phyloP scores from a whole-genome alignment of 2,888 invertebrate genomes.

The Mechanitis mazaeus region DNA sequence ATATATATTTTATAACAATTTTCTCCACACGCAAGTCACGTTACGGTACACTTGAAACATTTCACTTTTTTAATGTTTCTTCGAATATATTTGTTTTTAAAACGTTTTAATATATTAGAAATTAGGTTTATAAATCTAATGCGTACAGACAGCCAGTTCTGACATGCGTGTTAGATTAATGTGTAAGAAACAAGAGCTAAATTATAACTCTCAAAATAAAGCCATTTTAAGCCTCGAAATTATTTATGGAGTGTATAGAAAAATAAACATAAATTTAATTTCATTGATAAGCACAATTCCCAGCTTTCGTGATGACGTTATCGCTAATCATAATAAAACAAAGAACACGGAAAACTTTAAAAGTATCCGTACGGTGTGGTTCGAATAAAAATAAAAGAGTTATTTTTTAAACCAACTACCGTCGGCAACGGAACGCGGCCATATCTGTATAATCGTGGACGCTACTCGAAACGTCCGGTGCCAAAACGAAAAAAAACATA shows the following conservation, averaged over 20 bases:
- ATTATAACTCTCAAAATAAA: too few species aligned
- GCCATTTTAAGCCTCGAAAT: background rate
- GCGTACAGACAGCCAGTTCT: too few species aligned
- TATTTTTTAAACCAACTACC: conserved; percentile 66
- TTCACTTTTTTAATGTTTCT: too few species aligned
- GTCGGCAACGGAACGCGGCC: conserved; percentile 63
- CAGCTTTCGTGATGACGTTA: conserved; percentile 44
- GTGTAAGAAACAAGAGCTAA: too few species aligned
- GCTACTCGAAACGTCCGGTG: conserved; percentile 71
- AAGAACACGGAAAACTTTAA: conserved; percentile 41
- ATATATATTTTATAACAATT: conserved; percentile 20
- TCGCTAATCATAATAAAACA: conserved; percentile 54
- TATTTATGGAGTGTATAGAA: conserved; percentile 9
- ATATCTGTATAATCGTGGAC: conserved; percentile 70
- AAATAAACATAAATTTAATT: conserved; percentile 14
- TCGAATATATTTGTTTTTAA: too few species aligned
- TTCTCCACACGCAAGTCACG: conserved; percentile 3
- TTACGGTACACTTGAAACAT: too few species aligned
- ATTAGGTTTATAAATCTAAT: too few species aligned
- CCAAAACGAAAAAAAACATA: conserved; percentile 51
- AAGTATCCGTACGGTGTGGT: conserved; percentile 55
- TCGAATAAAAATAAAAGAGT: conserved; percentile 49
- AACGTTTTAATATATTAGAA: too few species aligned
- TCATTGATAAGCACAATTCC: conserved; percentile 24
- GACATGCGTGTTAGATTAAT: too few species aligned